phyloP scores from a whole-genome alignment of 1,140 invertebrate species.

The Cydia amplana region DNA sequence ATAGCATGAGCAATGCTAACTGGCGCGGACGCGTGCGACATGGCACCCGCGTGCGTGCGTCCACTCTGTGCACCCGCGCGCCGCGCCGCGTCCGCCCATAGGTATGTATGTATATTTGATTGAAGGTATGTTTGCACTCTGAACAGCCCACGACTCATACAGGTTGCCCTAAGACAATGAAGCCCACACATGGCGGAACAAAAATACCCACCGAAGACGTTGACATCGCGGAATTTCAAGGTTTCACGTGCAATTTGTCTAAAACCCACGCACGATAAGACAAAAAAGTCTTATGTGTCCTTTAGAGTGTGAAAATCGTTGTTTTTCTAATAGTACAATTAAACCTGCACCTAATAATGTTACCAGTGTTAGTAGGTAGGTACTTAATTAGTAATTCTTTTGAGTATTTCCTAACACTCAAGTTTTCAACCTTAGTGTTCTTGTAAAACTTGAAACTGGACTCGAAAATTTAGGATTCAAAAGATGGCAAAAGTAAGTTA shows the following conservation, averaged over 20 bases:
- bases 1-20: no score
- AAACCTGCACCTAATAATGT: neutral
- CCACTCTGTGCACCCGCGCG: no score
- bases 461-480: no score
- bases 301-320: neutral
- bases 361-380: no score
- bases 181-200: conserved; percentile 11
- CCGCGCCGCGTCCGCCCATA: no score
- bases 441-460: no score
- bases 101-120: neutral
- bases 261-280: neutral
- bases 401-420: no score
- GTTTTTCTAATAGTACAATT: neutral
- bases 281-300: neutral
- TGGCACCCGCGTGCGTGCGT: no score
- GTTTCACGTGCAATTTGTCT: neutral
- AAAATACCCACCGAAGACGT: neutral
- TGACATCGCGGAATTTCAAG: conserved; percentile 6
- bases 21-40: no score
- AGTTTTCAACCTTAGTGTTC: no score
- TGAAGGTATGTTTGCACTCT: neutral
- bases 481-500: neutral
- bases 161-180: neutral
- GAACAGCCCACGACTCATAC: neutral
- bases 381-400: no score